Percentiles rank a stretch among this genome's conserved stretches.
Conservation (phyloP, 1,140 invertebrate species). For the Trachymyrmex cornetzi region DNA sequence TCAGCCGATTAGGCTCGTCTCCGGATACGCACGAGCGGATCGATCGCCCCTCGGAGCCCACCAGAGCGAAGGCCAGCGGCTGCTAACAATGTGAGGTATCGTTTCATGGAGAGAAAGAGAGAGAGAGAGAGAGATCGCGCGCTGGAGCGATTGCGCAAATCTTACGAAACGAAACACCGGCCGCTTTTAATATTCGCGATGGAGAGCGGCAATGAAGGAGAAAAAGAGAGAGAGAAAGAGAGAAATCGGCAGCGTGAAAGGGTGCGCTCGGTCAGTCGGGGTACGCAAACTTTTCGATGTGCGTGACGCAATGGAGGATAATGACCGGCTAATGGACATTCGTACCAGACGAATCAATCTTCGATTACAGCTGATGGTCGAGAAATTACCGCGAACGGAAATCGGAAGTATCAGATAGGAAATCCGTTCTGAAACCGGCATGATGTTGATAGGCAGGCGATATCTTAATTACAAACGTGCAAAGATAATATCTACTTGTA, state of each 20-base stretch:
- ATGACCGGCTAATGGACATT: slow-evolving; percentile 35
- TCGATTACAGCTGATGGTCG: slow-evolving; percentile 4
- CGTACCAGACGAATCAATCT: not conserved
- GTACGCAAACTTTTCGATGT: slow-evolving; percentile 24
- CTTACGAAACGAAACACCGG: slow-evolving; percentile 50
- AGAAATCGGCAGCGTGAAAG: slow-evolving; percentile 41
- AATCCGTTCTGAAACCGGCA: not conserved
- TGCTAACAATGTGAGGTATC: slow-evolving; percentile 52
- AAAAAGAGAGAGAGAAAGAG: slow-evolving; percentile 36
- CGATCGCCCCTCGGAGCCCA: slow-evolving; percentile 45
- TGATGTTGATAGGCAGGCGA: too few species aligned
- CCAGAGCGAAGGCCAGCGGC: slow-evolving; percentile 31
- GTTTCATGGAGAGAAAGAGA: not conserved
- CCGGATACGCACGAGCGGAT: slow-evolving; percentile 62
- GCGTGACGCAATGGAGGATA: slow-evolving; percentile 56
- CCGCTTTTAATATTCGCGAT: slow-evolving; percentile 45
- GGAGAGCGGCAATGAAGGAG: slow-evolving; percentile 37
- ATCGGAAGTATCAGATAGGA: slow-evolving; percentile 38
- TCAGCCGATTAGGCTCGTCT: slow-evolving; percentile 58
- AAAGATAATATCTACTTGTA: not conserved
- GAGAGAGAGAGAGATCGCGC: slow-evolving; percentile 17
- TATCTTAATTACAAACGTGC: not conserved
- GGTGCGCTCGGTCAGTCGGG: slow-evolving; percentile 31
- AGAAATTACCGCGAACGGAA: slow-evolving; percentile 13
- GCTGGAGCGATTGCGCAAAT: slow-evolving; percentile 40